A percentile compares a stretch with the other conserved stretches of the same genome.
Evolutionary conservation across 2,888 invertebrate genomes (phyloP).

Genomic region (Nephrotoma flavescens): DNA sequence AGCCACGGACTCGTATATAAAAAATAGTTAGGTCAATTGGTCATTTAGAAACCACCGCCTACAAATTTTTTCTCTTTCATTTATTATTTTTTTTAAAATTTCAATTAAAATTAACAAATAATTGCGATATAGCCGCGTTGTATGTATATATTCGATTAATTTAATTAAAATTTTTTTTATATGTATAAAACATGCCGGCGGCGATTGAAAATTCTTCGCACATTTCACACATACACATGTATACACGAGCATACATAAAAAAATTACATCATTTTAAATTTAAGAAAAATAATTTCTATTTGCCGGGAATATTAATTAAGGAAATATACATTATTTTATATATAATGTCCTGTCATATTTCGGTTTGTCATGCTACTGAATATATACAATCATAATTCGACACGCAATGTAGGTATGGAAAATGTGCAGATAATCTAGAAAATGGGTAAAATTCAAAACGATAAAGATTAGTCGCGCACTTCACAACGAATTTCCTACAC

Average conservation of each 20-base stretch:
- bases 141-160: no score
- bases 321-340: background rate
- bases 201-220: background rate
- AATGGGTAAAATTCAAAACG: background rate
- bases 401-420: background rate
- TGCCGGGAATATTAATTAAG: background rate
- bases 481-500: background rate
- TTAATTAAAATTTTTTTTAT: background rate
- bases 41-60: background rate
- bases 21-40: background rate
- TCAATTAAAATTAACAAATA: background rate
- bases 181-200: background rate
- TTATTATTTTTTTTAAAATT: background rate
- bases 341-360: background rate
- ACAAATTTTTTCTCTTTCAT: background rate
- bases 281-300: background rate
- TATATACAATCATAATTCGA: background rate
- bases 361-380: background rate
- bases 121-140: background rate
- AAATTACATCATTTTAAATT: background rate
- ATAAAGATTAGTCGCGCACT: background rate
- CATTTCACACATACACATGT: background rate
- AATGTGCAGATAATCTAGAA: background rate
- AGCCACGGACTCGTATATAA: background rate
- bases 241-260: background rate